Evolutionary conservation across 1,140 invertebrate species (phyloP), one percentile per base, ranked within the genome.

Genomic region (Eumaeus atala): DNA sequence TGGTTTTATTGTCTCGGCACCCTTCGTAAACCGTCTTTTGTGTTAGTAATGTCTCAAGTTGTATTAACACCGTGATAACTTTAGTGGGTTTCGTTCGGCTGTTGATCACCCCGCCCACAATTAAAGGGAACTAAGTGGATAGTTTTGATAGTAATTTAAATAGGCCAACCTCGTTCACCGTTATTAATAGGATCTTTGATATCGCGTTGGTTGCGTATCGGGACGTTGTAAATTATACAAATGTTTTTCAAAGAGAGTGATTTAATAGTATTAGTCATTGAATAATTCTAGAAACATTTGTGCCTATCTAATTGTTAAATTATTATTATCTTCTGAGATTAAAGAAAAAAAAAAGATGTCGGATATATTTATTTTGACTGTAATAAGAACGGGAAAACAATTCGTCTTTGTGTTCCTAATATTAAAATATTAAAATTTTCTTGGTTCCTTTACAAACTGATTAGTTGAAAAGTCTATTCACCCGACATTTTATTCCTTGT

Each of bases 1-100:
- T 76, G 77, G 74, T 81, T 86, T 84, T 86, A 86, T 86, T 83
- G 73, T 82, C 67, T 64, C 59, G 62, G 58, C 64, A 54, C 77
- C 79, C 77, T 72, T 80, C 77, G 77, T 77, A 78, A 28, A 78
- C 67, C 68, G 56, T 72, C 77, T 69, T 74, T 79, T 83, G 75
- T 81, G 73, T 68, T 72, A 75, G 74, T 82, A 81, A 84, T 75
- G 73, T 85, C 82, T 82, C 70, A 78, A 78, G 76, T 83, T 84
- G 69, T 80, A 83, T 81, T 80, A 80, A 77, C 77, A 73, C 70
- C 64, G 70, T 77, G 74, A 80, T 83, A 78, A 82, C 69, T 79
- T 74, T 71, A 81, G 69, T 73, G 64, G 68, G 58, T 65, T 69
- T 58, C 61, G 66, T 67, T 70, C 57, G 61, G 51, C 57, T 37